phyloP scores from a whole-genome alignment of 1,140 invertebrate genomes.

The Galleria mellonella region DNA sequence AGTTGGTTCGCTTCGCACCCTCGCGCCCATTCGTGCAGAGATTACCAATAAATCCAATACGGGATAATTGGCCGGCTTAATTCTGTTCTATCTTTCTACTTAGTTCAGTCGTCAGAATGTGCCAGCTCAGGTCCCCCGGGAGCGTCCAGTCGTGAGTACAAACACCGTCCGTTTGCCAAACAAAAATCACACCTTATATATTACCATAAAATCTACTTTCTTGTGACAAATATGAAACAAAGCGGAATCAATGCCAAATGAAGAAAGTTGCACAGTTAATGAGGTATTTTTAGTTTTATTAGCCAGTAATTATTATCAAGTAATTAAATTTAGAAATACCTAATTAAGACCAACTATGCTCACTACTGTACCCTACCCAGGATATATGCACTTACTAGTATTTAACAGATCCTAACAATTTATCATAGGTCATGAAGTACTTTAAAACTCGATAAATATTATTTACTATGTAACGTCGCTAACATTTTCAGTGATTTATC shows the following conservation, averaged over 20 bases:
- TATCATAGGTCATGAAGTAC: too few relatives aligned
- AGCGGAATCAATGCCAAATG: conserved; percentile 36
- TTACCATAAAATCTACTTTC: conserved; percentile 39
- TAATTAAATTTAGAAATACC: too few relatives aligned
- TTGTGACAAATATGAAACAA: conserved; percentile 24
- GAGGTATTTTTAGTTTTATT: conserved; percentile 43
- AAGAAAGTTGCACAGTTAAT: conserved; percentile 50
- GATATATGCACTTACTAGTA: too few relatives aligned
- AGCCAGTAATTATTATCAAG: not conserved
- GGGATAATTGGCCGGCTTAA: conserved; percentile 74
- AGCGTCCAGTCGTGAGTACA: conserved; percentile 55
- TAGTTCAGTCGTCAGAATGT: conserved; percentile 73
- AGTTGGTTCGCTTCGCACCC: conserved; percentile 69
- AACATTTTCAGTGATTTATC: too few relatives aligned
- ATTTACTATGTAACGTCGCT: too few relatives aligned
- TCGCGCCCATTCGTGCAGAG: conserved; percentile 71
- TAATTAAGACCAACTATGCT: too few relatives aligned
- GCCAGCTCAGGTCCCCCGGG: conserved; percentile 67
- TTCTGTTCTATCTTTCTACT: conserved; percentile 74
- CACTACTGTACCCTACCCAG: too few relatives aligned
- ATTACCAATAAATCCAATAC: conserved; percentile 75
- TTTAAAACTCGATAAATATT: too few relatives aligned
- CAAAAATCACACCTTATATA: conserved; percentile 44
- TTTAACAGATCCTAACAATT: too few relatives aligned
- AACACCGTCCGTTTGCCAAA: conserved; percentile 46